Evolutionary conservation across 2,797 vertebrate species (phyloP), one percentile per base, ranked within the genome.

Genomic region (Periparus ater): DNA sequence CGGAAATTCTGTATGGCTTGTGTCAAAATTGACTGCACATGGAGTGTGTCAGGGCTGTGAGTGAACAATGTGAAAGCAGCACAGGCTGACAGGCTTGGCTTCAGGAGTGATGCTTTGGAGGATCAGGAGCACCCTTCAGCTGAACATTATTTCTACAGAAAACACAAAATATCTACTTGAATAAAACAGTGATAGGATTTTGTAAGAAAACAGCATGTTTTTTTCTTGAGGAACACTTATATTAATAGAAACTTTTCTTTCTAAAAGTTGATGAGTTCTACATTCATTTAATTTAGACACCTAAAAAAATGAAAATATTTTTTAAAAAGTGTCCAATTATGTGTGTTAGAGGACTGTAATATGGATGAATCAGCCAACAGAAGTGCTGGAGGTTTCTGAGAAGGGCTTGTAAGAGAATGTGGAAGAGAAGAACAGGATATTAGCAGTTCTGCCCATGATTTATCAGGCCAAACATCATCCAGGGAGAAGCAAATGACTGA

Each of bases 21-120:
- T 62, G 75, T 92, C 86, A 96, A 89, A 95, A 93, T 23, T 50
- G 88, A 51, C 83, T 88, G 63, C 68, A 86, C 87, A 92, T 85
- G 66, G 68, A 94, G 55, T 10, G 22, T 93, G 87, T 89, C 70
- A 91, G 66, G 73, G 42, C 54, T 60, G 77, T 34, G 82, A 77
- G 75, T 32, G 85, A 95, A 71, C 68, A 62, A n/a, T 30, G 40
- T 62, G 67, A 85, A 73, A 60, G 53, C 70, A 82, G 38, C 57
- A 18, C 17, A 61, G 55, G 26, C 50, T 66, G 81, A 91, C 79
- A 91, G n/a, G 22, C 38, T 83, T 66, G 40, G 27, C 22, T 76
- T 38, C 79, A 87, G 75, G 62, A 84, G 79, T 81, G 55, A 30
- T 85, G 55, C 26, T 88, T 63, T 60, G 40, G 20, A 84, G 62